Evolutionary conservation across 1,140 invertebrate species (phyloP), one percentile per base, ranked within the genome.

Genomic region (Drosophila aff.): DNA sequence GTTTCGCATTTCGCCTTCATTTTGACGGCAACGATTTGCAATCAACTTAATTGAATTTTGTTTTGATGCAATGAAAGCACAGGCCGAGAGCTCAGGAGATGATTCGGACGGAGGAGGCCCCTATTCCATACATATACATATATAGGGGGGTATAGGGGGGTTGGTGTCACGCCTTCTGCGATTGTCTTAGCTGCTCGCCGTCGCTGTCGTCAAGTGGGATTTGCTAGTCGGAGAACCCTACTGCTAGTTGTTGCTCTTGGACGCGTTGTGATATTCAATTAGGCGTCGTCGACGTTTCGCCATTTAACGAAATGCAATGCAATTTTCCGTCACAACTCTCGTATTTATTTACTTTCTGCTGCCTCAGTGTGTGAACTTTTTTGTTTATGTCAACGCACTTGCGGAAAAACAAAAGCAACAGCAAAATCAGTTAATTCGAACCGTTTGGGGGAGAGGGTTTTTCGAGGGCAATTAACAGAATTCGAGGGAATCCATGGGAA

Each of bases 41-140:
- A 87, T 87, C 84, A 87, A 89, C 81, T 89, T 84, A 89, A 87
- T 87, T 87, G 85, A 84, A 89, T 87, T 87, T 68, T 84, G 73
- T 84, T 84, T 81, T 79, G 73, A 75, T 81, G 84, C 84, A 81
- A 72, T 76, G 67, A 79, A 57, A 40, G 53, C 69, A 58, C 44
- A 47, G 66, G 47, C 55, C 47, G 4, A 52, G 75, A 53, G 53
- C 44, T 60, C 71, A 64, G 36, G 40, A 57, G 58, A 16, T 21
- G 44, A 49, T 38, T 64, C 40, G 36, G 16, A n/a, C 6, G 21
- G 38, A 16, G 36, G 18, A 7, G 43, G 38, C 52, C 33, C 33
- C 50, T 55, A 38, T 23, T 16, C 52, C 52, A 38, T 4, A 10
- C 31, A 10, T 10, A n/a, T 16, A 47, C 15, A 18, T 6, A 44